Conservation (phyloP, 2,888 invertebrate species). For the Mesorhabditis sp. region DNA sequence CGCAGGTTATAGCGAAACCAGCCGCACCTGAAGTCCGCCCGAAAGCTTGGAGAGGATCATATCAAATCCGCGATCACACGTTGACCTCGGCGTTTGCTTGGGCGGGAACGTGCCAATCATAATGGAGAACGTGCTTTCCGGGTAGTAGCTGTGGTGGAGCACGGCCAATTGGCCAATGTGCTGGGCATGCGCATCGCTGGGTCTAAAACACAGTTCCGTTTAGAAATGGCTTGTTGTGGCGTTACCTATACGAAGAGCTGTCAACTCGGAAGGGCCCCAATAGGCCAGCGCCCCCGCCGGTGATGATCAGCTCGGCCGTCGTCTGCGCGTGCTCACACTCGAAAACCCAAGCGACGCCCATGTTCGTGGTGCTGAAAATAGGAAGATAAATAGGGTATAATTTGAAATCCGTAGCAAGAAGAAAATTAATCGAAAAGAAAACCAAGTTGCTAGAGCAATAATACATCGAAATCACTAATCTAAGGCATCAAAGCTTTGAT, state of each 20-base stretch:
- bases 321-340: slow-evolving; percentile 24
- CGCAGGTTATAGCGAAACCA: too few species aligned
- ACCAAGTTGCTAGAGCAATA: too few species aligned
- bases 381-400: too few species aligned
- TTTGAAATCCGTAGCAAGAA: too few species aligned
- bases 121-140: slow-evolving; percentile 47
- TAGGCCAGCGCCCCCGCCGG: slow-evolving; percentile 2
- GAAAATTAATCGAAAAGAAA: too few species aligned
- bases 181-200: not conserved
- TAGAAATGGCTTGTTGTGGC: not conserved
- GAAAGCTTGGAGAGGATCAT: slow-evolving; percentile 42
- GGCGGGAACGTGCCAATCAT: slow-evolving; percentile 25
- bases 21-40: slow-evolving; percentile 20
- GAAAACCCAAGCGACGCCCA: slow-evolving; percentile 43
- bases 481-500: too few species aligned
- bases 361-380: slow-evolving; percentile 7
- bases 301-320: slow-evolving; percentile 22
- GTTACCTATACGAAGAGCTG: slow-evolving; percentile 10
- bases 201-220: not conserved
- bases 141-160: slow-evolving; percentile 48
- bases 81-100: slow-evolving; percentile 30
- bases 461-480: too few species aligned
- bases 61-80: slow-evolving; percentile 47
- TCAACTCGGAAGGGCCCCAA: not conserved
- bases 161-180: slow-evolving; percentile 17